Evolutionary conservation across 2,888 invertebrate genomes (phyloP).

Genomic region (Tryphoninae sp.): DNA sequence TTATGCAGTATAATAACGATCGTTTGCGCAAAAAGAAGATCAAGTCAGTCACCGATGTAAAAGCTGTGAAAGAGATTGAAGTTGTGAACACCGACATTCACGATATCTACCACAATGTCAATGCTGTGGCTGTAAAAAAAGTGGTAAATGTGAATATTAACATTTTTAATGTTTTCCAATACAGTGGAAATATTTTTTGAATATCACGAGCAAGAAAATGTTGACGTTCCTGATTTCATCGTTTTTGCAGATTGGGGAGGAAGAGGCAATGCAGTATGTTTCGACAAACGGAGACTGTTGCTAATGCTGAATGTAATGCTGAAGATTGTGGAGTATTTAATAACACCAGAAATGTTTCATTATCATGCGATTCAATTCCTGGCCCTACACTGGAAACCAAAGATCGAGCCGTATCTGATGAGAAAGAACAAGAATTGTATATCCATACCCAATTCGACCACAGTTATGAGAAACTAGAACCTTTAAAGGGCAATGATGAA

Average conservation of each 20-base stretch:
- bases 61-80: too few species aligned
- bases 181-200: not conserved
- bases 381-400: not conserved
- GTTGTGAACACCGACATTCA: too few species aligned
- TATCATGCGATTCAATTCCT: too few species aligned
- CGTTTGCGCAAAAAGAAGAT: slow-evolving; percentile 1
- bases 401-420: not conserved
- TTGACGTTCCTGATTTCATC: not conserved
- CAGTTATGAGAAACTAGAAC: too few species aligned
- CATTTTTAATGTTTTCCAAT: too few species aligned
- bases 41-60: too few species aligned
- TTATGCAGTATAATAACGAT: slow-evolving; percentile 19
- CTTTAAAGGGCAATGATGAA: too few species aligned
- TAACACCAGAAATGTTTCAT: not conserved
- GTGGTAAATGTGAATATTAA: not conserved
- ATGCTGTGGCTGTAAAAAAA: not conserved
- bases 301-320: too few species aligned
- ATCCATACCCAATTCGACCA: not conserved
- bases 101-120: not conserved
- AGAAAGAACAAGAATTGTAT: not conserved
- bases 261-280: not conserved
- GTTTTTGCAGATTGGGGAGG: not conserved
- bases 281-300: not conserved
- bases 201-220: not conserved
- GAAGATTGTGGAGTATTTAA: not conserved